phyloP scores from a whole-genome alignment of 2,113 vertebrate genomes.

The Excalfactoria chinensis region DNA sequence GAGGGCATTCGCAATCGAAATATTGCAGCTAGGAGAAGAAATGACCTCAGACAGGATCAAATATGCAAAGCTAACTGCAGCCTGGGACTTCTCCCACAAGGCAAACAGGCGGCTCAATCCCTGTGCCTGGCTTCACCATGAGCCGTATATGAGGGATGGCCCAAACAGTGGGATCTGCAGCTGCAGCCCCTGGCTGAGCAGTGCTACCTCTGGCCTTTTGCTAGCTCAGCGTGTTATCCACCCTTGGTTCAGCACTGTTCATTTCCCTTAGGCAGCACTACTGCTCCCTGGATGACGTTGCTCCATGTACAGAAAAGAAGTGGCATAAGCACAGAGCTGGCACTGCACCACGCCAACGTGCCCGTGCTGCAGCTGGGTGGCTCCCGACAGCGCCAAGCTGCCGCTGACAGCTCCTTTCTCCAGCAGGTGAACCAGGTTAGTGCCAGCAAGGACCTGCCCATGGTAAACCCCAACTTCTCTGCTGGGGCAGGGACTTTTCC shows the following conservation, averaged over 20 bases:
- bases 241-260: background rate
- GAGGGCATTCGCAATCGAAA: background rate
- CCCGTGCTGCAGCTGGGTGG: background rate
- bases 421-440: background rate
- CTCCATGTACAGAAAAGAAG: conserved; percentile 44
- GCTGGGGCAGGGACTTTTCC: background rate
- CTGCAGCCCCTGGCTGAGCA: background rate
- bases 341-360: background rate
- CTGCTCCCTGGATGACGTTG: conserved; percentile 2
- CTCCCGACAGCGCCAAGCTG: background rate
- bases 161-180: background rate
- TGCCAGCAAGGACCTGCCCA: background rate
- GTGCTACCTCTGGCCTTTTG: background rate
- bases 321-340: background rate
- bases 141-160: background rate
- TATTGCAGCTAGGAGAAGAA: conserved; percentile 42
- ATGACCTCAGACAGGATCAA: conserved; percentile 67
- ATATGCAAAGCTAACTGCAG: conserved; percentile 48
- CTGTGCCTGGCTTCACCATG: background rate
- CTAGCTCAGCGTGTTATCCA: background rate
- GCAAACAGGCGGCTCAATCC: conserved; percentile 35
- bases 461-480: background rate
- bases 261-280: background rate
- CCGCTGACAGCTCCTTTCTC: background rate
- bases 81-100: conserved; percentile 58